Evolutionary conservation across 92 coral and sea anemone species (phyloP).

Genomic region (Parazoanthus atlanticus): DNA sequence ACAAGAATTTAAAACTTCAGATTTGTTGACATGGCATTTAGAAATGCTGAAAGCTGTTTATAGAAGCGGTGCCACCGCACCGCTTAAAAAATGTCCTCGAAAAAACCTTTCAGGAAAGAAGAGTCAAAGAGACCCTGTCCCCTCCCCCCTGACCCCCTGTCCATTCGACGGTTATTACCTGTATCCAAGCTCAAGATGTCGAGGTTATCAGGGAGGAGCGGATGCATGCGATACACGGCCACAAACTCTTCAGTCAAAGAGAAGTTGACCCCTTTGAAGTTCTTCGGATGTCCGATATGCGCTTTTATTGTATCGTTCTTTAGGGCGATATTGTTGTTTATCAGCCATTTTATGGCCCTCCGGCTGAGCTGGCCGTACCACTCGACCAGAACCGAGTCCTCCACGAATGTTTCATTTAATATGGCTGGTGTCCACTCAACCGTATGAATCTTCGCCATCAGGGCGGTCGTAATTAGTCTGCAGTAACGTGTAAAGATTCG

Average conservation of each 20-base stretch:
- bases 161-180: constrained; percentile 37
- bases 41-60: too few species aligned
- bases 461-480: constrained; percentile 79
- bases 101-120: too few species aligned
- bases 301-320: constrained; percentile 43
- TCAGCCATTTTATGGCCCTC: constrained; percentile 32
- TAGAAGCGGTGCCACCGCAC: too few species aligned
- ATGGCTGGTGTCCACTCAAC: constrained; percentile 85
- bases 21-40: too few species aligned
- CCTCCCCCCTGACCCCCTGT: too few species aligned
- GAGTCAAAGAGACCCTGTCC: too few species aligned
- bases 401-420: constrained; percentile 61
- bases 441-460: constrained; percentile 74
- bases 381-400: constrained; percentile 65
- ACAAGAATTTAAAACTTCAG: too few species aligned
- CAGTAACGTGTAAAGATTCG: too few species aligned
- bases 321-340: constrained; percentile 45
- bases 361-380: constrained; percentile 71
- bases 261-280: constrained; percentile 71
- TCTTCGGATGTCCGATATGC: constrained; percentile 61
- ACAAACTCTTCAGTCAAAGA: constrained; percentile 86
- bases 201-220: constrained; percentile 72
- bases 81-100: too few species aligned
- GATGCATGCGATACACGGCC: constrained; percentile 82
- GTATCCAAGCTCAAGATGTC: constrained; percentile 54